Evolutionary conservation across 1,140 invertebrate species (phyloP).

Genomic region (Eueides isabella): DNA sequence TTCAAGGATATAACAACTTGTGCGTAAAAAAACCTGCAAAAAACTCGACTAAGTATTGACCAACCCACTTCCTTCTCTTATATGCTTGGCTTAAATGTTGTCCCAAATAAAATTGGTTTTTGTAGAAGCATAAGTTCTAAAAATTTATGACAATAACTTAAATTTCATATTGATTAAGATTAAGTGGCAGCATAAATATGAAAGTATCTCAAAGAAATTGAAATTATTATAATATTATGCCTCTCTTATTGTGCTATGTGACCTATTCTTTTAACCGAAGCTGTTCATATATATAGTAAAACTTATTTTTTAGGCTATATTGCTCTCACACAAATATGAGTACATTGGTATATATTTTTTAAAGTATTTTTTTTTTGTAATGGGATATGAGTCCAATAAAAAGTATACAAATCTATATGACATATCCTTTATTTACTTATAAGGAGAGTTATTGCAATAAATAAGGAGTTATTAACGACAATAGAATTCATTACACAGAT

Average conservation of each 20-base stretch:
- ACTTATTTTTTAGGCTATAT: too few relatives aligned
- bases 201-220: too few relatives aligned
- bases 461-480: constrained; percentile 2
- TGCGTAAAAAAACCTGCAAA: constrained; percentile 25
- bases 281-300: too few relatives aligned
- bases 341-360: too few relatives aligned
- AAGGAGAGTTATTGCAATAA: neutral
- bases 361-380: too few relatives aligned
- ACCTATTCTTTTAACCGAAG: too few relatives aligned
- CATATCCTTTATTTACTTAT: neutral
- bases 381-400: neutral
- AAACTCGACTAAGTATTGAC: constrained; percentile 32
- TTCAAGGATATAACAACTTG: constrained; percentile 24
- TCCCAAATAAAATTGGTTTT: neutral
- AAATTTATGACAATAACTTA: neutral
- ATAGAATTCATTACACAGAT: neutral
- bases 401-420: neutral
- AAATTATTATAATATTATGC: too few relatives aligned
- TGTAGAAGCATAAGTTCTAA: neutral
- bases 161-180: neutral
- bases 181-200: too few relatives aligned
- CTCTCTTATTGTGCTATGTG: too few relatives aligned
- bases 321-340: too few relatives aligned
- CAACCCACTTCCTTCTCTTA: constrained; percentile 36
- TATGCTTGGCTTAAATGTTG: neutral